These are phyloP conservation scores for Formica selysi DNA, from an alignment of 1,140 invertebrate species.

Conservation along the genomic window DNA sequence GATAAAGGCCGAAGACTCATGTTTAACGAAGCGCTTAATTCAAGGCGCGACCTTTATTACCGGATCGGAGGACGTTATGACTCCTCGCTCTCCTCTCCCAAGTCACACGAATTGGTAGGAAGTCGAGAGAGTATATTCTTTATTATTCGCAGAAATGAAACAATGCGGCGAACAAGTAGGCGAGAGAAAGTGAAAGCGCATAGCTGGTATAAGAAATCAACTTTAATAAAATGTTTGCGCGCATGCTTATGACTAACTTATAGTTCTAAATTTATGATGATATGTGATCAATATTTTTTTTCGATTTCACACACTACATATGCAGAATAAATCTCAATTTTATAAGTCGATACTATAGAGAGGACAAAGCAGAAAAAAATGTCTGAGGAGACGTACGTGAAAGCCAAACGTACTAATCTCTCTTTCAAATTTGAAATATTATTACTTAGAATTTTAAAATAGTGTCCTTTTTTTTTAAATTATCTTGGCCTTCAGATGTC, in stretches of 20 bases:
- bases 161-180: conserved; percentile 16
- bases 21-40: conserved; percentile 70
- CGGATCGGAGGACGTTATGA: conserved; percentile 45
- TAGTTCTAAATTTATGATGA: not conserved
- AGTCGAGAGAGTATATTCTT: conserved; percentile 43
- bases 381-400: no score
- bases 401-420: no score
- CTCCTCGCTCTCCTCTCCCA: conserved; percentile 5
- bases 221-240: conserved; percentile 30
- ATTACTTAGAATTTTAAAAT: not conserved
- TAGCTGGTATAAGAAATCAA: conserved; percentile 8
- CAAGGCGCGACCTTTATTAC: conserved; percentile 64
- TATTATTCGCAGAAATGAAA: conserved; percentile 56
- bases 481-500: not conserved
- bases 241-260: conserved; percentile 6
- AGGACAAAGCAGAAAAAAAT: no score
- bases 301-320: no score
- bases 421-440: not conserved
- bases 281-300: not conserved
- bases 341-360: no score
- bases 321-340: no score
- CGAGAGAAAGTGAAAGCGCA: conserved; percentile 65
- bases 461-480: conserved; percentile 5
- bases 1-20: conserved; percentile 57
- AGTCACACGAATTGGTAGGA: conserved; percentile 30